Percentiles rank a stretch among this genome's conserved stretches.
Evolutionary conservation across 2,888 invertebrate species (phyloP).

Genomic region (Drosophila sordidula): DNA sequence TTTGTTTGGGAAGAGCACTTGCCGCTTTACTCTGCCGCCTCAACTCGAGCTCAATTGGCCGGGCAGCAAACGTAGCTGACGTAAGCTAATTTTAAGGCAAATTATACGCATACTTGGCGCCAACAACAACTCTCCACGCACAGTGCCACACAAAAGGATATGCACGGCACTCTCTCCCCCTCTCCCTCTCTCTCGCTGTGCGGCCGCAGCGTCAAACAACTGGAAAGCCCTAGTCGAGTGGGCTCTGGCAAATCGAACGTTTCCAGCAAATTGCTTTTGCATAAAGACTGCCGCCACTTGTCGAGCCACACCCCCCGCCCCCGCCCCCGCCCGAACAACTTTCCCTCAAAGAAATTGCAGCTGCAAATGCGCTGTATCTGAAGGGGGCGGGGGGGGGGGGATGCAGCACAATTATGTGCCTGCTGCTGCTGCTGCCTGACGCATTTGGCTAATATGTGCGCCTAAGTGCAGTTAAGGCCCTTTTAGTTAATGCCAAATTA

Average conservation of each 20-base stretch:
- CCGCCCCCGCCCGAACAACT: neutral
- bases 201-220: conserved; percentile 58
- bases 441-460: conserved; percentile 59
- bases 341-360: conserved; percentile 33
- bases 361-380: conserved; percentile 9
- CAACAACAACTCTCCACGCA: conserved; percentile 2
- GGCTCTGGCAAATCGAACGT: conserved; percentile 76
- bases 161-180: neutral
- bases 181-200: neutral
- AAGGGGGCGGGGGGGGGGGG: conserved; percentile 9
- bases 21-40: conserved; percentile 6
- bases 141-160: conserved; percentile 37
- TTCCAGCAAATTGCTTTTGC: conserved; percentile 83
- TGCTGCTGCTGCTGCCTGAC: neutral
- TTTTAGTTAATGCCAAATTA: conserved; percentile 74
- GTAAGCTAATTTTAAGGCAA: conserved; percentile 70
- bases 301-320: conserved; percentile 19
- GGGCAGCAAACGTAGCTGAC: conserved; percentile 49
- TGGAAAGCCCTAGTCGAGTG: conserved; percentile 28
- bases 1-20: neutral
- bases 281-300: conserved; percentile 75
- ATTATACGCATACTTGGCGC: conserved; percentile 69
- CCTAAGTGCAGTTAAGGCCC: conserved; percentile 48
- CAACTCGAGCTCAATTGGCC: conserved; percentile 51
- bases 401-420: conserved; percentile 60